Conservation (phyloP, 2,113 vertebrate species). For the Rhinolophus sinicus region DNA sequence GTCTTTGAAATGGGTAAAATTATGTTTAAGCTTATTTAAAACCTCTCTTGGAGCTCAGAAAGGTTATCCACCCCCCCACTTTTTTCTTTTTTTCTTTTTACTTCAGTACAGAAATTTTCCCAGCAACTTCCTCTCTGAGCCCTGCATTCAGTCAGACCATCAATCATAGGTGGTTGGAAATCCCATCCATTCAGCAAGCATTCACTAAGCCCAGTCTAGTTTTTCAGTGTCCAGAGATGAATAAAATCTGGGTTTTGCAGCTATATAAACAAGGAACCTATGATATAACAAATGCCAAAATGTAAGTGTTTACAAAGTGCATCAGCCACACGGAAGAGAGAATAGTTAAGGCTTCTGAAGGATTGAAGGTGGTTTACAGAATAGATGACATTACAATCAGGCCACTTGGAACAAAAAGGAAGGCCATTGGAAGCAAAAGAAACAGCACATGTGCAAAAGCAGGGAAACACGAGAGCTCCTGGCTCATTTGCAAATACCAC, state of each 20-base stretch:
- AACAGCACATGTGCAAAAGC: neutral
- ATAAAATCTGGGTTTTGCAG: neutral
- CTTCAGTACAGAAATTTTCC: neutral
- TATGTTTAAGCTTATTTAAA: neutral
- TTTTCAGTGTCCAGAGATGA: neutral
- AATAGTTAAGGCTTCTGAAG: neutral
- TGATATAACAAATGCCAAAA: neutral
- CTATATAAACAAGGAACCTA: neutral
- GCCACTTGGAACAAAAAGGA: neutral
- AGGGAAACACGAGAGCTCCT: neutral
- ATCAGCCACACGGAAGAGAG: neutral
- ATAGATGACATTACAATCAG: neutral
- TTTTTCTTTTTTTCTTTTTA: neutral
- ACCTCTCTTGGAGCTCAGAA: neutral
- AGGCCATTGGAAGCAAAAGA: neutral
- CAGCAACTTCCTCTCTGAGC: neutral
- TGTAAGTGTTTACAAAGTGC: neutral
- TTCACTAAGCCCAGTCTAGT: neutral
- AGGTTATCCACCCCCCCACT: neutral
- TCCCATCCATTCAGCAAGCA: too few species aligned
- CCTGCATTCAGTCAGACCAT: rapidly evolving
- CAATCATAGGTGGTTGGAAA: neutral
- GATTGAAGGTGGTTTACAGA: neutral
- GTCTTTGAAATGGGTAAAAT: neutral
- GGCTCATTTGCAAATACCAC: neutral